These are phyloP conservation scores for Ranitomeya imitator DNA, from an alignment of 2,113 vertebrate genomes.

Conservation along the genomic window DNA sequence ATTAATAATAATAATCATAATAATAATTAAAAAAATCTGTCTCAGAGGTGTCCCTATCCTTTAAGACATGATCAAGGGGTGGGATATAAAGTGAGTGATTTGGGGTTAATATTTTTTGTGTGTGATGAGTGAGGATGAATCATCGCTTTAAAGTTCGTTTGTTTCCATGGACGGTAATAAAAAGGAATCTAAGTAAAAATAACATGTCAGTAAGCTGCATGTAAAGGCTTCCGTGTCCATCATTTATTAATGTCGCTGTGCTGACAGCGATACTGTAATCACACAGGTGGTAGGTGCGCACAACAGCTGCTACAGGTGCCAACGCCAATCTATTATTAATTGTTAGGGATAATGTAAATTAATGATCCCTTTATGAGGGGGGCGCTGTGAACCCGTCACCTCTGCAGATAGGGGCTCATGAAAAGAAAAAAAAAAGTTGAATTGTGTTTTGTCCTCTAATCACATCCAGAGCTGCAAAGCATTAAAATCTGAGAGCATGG, in stretches of 20 bases:
- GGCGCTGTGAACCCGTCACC: background rate
- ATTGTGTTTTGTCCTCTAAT: background rate
- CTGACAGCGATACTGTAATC: background rate
- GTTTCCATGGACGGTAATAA: too few relatives aligned
- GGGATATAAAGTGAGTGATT: background rate
- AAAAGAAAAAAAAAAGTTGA: background rate
- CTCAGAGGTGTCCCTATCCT: background rate
- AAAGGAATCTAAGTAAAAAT: too few relatives aligned
- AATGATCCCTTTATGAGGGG: background rate
- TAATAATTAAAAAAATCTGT: too few relatives aligned
- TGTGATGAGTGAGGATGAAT: background rate
- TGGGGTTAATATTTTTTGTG: too few relatives aligned
- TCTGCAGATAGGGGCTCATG: background rate
- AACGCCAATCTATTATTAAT: background rate
- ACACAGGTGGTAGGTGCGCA: background rate
- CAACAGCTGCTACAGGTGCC: background rate
- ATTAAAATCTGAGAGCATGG: too few relatives aligned
- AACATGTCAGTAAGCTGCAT: background rate
- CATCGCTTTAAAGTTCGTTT: background rate
- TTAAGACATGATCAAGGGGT: background rate
- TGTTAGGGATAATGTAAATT: background rate
- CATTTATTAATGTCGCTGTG: background rate
- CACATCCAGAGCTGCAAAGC: background rate
- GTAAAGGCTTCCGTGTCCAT: background rate
- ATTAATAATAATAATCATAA: too few relatives aligned